phyloP scores from a whole-genome alignment of 2,888 invertebrate species.

The Cosmorhoe ocellata region DNA sequence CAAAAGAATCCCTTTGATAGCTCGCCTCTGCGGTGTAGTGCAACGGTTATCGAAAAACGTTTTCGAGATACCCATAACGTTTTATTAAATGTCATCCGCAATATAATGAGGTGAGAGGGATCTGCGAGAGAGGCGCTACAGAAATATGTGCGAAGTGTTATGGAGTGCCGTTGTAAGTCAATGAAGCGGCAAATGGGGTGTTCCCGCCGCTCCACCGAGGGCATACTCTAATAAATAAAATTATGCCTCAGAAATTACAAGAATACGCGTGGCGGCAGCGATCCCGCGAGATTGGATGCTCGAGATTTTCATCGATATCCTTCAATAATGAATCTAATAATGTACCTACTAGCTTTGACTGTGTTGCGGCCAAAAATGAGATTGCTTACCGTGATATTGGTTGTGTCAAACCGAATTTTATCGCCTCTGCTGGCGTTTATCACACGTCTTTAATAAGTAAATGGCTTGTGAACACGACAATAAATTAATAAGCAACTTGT shows the following conservation, averaged over 20 bases:
- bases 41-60: slow-evolving; percentile 70
- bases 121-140: slow-evolving; percentile 74
- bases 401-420: slow-evolving; percentile 36
- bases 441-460: slow-evolving; percentile 33
- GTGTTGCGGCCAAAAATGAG: slow-evolving; percentile 51
- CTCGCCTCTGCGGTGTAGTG: slow-evolving; percentile 35
- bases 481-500: slow-evolving; percentile 37
- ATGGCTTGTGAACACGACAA: slow-evolving; percentile 34
- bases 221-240: slow-evolving; percentile 81
- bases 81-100: slow-evolving; percentile 82
- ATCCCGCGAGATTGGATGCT: slow-evolving; percentile 77
- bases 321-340: slow-evolving; percentile 76
- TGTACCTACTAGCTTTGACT: slow-evolving; percentile 70
- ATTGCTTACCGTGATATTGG: slow-evolving; percentile 41
- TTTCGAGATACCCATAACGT: slow-evolving; percentile 72
- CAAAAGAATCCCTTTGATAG: slow-evolving; percentile 29
- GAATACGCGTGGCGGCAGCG: slow-evolving; percentile 72
- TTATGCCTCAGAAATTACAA: slow-evolving; percentile 82
- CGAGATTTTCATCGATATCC: slow-evolving; percentile 75
- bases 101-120: slow-evolving; percentile 80
- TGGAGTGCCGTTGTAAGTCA: slow-evolving; percentile 82
- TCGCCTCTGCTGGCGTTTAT: slow-evolving; percentile 33
- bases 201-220: slow-evolving; percentile 70
- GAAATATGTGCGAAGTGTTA: slow-evolving; percentile 82
- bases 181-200: slow-evolving; percentile 82